Evolutionary conservation across 1,140 invertebrate genomes (phyloP), one percentile per base, ranked within the genome.

Genomic region (Magallana angulata): DNA sequence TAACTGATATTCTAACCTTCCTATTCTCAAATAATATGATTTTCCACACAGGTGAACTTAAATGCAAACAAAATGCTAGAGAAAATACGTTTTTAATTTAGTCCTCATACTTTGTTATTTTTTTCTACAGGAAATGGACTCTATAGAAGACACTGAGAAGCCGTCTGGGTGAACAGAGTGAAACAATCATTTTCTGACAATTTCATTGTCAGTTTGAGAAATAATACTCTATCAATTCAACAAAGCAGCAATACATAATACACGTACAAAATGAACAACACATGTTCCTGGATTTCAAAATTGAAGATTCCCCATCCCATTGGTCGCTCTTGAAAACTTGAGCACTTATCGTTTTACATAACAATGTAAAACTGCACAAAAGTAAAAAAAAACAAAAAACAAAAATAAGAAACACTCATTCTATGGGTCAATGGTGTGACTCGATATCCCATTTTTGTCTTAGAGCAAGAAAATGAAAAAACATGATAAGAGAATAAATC

Each of bases 401-500:
- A 24, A 24, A 24, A 24, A 24, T 24, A 24, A 24, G 24, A 24
- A 24, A 24, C 24, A 76, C 36, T 30, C 24, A 76, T 76, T 30
- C 24, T 0, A 76, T 30, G 36, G 68, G 68, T 76, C 68, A 18
- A 36, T 76, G 24, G 36, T 76, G 68, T 76, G 68, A 76, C 68
- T 76, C 30, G 18, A 76, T 76, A 76, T 30, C 24, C 7, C 24
- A 18, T 76, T 76, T 76, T 76, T 76, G 18, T 24, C 36, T 30
- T 76, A 76, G 11, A 30, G 68, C 68, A 30, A 30, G 24, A 76
- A 76, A 76, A 76, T 76, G 68, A 36, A 76, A 48, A 48, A 76
- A 76, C 68, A 76, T 76, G 68, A 76, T 76, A 76, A 76, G 68
- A 48, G 36, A 76, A 76, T 76, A 76, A 76, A 76, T 30, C 68